Percentiles rank a stretch among this genome's conserved stretches.
Evolutionary conservation across 1,140 invertebrate genomes (phyloP).

Genomic region (Condylostylus longicornis): DNA sequence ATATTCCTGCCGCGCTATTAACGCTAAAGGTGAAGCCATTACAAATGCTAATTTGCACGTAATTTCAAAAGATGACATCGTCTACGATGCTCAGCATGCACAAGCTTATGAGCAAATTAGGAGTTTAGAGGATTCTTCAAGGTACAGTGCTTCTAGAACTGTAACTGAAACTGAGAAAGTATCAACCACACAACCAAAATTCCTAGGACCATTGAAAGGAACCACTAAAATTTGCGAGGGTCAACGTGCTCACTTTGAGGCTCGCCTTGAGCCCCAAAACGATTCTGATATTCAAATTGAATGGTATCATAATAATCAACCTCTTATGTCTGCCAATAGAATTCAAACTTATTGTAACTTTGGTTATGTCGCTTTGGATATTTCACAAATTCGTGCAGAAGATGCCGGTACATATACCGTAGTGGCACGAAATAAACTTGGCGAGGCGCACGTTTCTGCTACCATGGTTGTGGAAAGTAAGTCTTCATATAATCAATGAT

Average conservation of each 20-base stretch:
- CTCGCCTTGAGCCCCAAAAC: conserved; percentile 80
- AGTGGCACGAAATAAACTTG: conserved; percentile 71
- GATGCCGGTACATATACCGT: conserved; percentile 79
- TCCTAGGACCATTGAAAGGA: conserved; percentile 73
- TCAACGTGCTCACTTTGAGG: conserved; percentile 92
- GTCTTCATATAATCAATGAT: conserved; percentile 20
- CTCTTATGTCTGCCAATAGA: conserved; percentile 66
- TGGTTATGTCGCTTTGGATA: conserved; percentile 87
- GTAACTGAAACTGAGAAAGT: conserved; percentile 52
- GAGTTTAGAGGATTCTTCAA: conserved; percentile 66
- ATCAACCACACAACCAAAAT: conserved; percentile 63
- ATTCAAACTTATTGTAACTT: conserved; percentile 90
- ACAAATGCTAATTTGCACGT: conserved; percentile 81
- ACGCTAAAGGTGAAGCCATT: conserved; percentile 71
- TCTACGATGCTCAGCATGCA: conserved; percentile 74
- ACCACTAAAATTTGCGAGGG: conserved; percentile 90
- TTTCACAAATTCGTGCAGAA: conserved; percentile 69
- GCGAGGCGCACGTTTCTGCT: conserved; percentile 66
- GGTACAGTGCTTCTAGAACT: conserved; percentile 42
- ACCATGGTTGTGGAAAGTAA: conserved; percentile 78
- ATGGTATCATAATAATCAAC: conserved; percentile 82
- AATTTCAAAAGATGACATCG: conserved; percentile 68
- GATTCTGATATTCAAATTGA: conserved; percentile 76
- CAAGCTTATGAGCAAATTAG: conserved; percentile 79
- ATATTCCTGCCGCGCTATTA: conserved; percentile 80